Base-by-base conservation (phyloP, 1,140 invertebrate species). In the Macrotrachela quadricornifera region DNA sequence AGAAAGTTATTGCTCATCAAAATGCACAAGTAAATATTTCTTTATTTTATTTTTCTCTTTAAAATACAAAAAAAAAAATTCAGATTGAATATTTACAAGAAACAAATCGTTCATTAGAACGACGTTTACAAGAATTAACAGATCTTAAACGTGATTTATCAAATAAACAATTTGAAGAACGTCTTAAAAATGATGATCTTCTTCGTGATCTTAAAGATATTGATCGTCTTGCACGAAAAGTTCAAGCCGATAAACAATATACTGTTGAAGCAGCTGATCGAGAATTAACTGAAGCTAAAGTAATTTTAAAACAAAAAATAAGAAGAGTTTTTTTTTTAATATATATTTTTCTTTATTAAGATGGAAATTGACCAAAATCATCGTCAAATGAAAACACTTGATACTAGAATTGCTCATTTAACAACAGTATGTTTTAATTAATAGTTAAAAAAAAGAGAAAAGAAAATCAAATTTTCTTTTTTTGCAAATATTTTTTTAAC, bases 31-130 rank as follows among this genome's bases (percentile, higher is more conserved):
- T 69, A 56, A 45, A 12, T 47, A 36, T 1, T 16, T n/a, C 21
- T 30, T 30, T 30, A 4, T 30, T 30, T 30, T 30, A 2, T 36
- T 18, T 47, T 36, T 40, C 14, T 21, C 11, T 39, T 1, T 45
- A 37, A 21, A 8, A 51, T 37, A 15, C n/a, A 4, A 44, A 30
- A 43, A 17, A 49, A 17, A 17, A 10, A 36, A 36, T 46, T 21
- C 56, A 70, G 68, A 63, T 70, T 56, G 68, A 70, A 56, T 67
- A 63, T 57, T 56, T 69, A 21, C 65, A 69, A 52, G 64, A 70
- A 56, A 65, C 68, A 58, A 67, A 63, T 48, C 44, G 63, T 38
- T 65, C 69, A 18, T 53, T 65, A 30, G 63, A 69, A 41, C 58
- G 58, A 17, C 64, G 65, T 46, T 54, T 65, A 41, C 58, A 63